These are phyloP conservation scores for Diplogasteroides magnus DNA, from an alignment of 1,140 invertebrate species.

Conservation along the genomic window DNA sequence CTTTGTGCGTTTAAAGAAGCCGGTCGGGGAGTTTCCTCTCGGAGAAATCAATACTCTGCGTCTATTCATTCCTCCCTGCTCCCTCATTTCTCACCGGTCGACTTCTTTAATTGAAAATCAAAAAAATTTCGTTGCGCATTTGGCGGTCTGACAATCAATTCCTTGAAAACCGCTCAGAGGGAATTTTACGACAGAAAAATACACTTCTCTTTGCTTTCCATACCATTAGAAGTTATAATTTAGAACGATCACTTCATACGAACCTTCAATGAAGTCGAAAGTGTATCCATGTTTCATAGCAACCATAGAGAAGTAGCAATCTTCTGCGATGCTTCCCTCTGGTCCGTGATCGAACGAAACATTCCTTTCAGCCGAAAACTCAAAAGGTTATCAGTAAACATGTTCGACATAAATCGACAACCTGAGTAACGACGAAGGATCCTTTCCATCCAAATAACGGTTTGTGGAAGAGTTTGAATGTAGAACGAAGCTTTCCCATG, in stretches of 20 bases:
- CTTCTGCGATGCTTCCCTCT: conserved; percentile 92
- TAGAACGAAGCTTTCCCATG: conserved; percentile 87
- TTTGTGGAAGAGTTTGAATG: conserved; percentile 86
- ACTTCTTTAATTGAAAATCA: too few relatives aligned
- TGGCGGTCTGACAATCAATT: background rate
- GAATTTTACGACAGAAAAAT: too few relatives aligned
- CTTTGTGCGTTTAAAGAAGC: too few relatives aligned
- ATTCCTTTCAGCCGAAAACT: conserved; percentile 78
- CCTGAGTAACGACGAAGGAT: conserved; percentile 81
- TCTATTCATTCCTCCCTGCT: too few relatives aligned
- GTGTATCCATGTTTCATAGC: conserved; percentile 63
- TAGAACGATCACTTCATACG: background rate
- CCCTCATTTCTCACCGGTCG: too few relatives aligned
- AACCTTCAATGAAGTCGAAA: conserved; percentile 85
- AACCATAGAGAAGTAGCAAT: conserved; percentile 91
- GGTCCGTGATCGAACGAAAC: conserved; percentile 91
- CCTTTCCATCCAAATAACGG: conserved; percentile 97
- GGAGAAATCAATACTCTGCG: too few relatives aligned
- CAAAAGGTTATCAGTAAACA: conserved; percentile 23
- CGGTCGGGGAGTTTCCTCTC: too few relatives aligned
- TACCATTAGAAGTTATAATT: too few relatives aligned
- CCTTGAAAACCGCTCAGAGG: too few relatives aligned
- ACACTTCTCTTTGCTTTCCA: too few relatives aligned
- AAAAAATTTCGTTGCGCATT: too few relatives aligned
- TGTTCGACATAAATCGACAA: background rate